These are phyloP conservation scores for Gymnothorax reevesii DNA, from an alignment of 2,797 vertebrate genomes.

Conservation along the genomic window DNA sequence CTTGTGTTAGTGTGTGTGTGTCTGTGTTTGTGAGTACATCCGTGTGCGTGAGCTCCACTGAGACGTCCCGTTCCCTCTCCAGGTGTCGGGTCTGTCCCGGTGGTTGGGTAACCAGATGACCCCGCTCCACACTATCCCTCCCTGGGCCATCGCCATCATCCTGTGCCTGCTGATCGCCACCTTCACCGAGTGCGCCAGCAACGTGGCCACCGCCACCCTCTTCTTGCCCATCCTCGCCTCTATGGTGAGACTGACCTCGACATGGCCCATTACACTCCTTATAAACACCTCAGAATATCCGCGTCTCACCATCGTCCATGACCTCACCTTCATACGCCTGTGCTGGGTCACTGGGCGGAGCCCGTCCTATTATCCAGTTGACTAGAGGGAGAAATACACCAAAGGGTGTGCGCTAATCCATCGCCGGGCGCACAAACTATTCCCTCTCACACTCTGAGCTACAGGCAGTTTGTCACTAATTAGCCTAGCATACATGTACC, in stretches of 20 bases:
- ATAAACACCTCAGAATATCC: background rate
- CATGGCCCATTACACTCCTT: background rate
- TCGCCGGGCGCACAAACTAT: too few relatives aligned
- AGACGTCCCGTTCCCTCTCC: background rate
- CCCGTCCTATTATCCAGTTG: too few relatives aligned
- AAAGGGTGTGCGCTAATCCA: too few relatives aligned
- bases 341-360: too few relatives aligned
- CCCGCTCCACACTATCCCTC: constrained; percentile 78
- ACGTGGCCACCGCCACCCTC: constrained; percentile 90
- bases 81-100: constrained; percentile 86
- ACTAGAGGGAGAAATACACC: too few relatives aligned
- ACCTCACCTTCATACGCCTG: too few relatives aligned
- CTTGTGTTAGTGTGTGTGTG: background rate
- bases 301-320: too few relatives aligned
- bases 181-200: constrained; percentile 92
- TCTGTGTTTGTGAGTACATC: constrained; percentile 3
- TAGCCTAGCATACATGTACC: too few relatives aligned
- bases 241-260: constrained; percentile 73
- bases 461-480: too few relatives aligned
- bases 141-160: constrained; percentile 78
- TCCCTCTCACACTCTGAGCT: too few relatives aligned
- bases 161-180: constrained; percentile 78
- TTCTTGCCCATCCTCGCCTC: constrained; percentile 92
- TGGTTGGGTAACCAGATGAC: constrained; percentile 90
- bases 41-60: background rate